Percentiles rank a stretch among this genome's conserved stretches.
Evolutionary conservation across 2,797 vertebrate species (phyloP).

Genomic region (Coendou prehensilis): DNA sequence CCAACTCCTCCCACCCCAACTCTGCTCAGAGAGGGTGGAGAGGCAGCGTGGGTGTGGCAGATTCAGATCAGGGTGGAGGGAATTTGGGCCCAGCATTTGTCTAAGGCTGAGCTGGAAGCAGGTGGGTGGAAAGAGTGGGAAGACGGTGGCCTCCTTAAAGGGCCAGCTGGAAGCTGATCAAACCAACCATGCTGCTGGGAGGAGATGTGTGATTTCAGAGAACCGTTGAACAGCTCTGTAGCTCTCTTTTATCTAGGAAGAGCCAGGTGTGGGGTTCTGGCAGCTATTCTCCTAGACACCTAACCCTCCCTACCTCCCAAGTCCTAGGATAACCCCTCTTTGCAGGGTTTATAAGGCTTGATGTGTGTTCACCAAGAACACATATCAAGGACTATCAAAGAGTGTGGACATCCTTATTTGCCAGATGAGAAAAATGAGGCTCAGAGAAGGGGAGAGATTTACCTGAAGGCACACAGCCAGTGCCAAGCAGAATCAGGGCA

Average conservation of each 20-base stretch:
- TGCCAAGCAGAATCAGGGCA: neutral
- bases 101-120: conserved; percentile 47
- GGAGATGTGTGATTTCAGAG: neutral
- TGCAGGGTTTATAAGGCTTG: neutral
- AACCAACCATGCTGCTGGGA: neutral
- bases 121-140: conserved; percentile 49
- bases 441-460: neutral
- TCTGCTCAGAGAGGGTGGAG: neutral
- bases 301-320: neutral
- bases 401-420: neutral
- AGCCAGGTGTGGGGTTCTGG: neutral
- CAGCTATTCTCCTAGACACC: neutral
- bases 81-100: conserved; percentile 58
- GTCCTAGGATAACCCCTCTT: neutral
- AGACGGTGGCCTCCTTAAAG: conserved; percentile 58
- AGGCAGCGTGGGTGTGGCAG: neutral
- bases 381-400: neutral
- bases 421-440: neutral
- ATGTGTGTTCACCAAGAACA: neutral
- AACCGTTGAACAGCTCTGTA: neutral
- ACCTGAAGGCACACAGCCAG: conserved; percentile 13
- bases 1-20: neutral
- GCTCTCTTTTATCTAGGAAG: neutral
- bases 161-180: conserved; percentile 54
- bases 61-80: conserved; percentile 6